Base-by-base conservation (phyloP, 2,797 vertebrate genomes). In the Galago senegalensis region DNA sequence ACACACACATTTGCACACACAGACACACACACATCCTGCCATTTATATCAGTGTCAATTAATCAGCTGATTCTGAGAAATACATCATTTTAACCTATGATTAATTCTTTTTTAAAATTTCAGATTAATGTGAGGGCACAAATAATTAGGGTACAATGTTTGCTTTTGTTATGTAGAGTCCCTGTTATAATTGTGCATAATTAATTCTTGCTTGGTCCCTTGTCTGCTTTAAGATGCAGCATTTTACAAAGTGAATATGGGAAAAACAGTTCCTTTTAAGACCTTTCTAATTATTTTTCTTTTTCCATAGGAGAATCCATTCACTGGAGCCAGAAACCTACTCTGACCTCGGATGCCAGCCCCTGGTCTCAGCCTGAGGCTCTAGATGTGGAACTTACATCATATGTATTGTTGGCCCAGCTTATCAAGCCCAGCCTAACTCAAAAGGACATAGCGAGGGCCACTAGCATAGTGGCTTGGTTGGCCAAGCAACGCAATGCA, bases 371-470 rank as follows among this genome's bases (percentile, higher is more conserved):
- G 96, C 97, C 93, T 81, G 72, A 77, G 97, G 43, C 99, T 43
- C 94, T 99, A 89, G 99, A 99, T 94, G 99, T 99, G 96, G 99
- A 99, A 98, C 98, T 99, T 96, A 99, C 99, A 1, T 98, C 99
- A 37, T 99, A 98, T 18, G 98, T 99, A 77, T 98, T 99, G 73
- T 97, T 99, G 98, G 98, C 99, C 31, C 97, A 99, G 75, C 98
- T 99, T 86, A 98, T 98, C 2, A 99, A 99, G 1, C 2, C 87
- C 25, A 49, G 43, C 9, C 85, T 97, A 67, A 92, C 93, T 40
- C 75, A 89, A 27, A 92, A 99, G 60, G 98, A 98, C 0, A 61
- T 99, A 80, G 98, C 97, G 20, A 99, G 99, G 53, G 43, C 97
- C 13, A 97, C 98, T 2, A 60, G 91, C 12, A 97, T 99, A 9